These are phyloP conservation scores for Melanotaenia maccullochi DNA, from an alignment of 2,797 vertebrate genomes.

Conservation along the genomic window DNA sequence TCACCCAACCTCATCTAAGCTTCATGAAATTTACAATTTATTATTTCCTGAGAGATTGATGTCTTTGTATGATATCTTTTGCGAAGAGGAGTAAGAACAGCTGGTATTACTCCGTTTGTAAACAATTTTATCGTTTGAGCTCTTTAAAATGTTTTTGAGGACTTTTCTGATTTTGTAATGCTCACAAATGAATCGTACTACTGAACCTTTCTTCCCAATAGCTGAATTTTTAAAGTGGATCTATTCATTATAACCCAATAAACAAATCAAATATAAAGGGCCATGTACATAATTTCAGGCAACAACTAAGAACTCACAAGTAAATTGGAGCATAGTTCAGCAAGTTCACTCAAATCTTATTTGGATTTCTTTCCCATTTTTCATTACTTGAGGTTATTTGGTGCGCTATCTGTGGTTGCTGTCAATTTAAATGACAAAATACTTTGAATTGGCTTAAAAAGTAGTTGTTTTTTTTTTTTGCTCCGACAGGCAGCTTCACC, in stretches of 20 bases:
- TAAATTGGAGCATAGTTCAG: background rate
- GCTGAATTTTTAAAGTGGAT: background rate
- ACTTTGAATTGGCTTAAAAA: slow-evolving; percentile 1
- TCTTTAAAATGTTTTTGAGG: no score
- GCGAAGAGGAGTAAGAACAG: no score
- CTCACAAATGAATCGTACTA: no score
- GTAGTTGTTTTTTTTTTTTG: slow-evolving; percentile 9
- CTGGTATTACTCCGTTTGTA: background rate
- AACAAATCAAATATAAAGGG: background rate
- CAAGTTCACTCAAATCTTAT: background rate
- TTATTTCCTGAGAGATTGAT: background rate
- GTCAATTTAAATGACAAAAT: slow-evolving; percentile 12
- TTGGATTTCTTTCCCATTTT: background rate
- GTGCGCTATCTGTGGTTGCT: background rate
- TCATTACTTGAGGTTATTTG: slow-evolving; percentile 1
- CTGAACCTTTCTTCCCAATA: no score
- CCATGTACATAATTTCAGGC: background rate
- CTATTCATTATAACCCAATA: background rate
- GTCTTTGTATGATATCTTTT: background rate
- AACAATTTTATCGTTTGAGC: no score
- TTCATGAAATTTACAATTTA: background rate
- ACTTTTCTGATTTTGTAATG: no score
- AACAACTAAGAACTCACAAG: background rate
- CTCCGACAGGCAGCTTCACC: background rate
- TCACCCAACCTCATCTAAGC: background rate